phyloP scores from a whole-genome alignment of 1,140 invertebrate genomes.

The Drosophila rufa region DNA sequence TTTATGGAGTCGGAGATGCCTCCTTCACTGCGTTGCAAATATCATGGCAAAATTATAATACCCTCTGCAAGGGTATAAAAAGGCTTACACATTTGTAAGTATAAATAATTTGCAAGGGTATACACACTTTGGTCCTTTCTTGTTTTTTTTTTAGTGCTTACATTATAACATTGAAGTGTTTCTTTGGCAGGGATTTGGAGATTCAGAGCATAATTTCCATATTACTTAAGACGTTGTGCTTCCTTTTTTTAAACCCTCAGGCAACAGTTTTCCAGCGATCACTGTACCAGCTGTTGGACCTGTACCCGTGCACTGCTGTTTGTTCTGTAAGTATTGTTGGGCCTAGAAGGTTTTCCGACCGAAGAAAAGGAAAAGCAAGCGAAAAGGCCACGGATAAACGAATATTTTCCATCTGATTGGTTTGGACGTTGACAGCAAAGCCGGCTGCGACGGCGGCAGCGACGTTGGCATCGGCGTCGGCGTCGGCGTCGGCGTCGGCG shows the following conservation, averaged over 20 bases:
- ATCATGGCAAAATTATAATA: too few species aligned
- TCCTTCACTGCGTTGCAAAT: too few species aligned
- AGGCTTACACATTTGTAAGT: too few species aligned
- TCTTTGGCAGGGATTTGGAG: too few species aligned
- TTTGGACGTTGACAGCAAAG: constrained; percentile 28
- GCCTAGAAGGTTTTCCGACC: constrained; percentile 29
- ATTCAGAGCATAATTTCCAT: too few species aligned
- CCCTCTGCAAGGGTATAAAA: too few species aligned
- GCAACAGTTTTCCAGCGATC: background rate
- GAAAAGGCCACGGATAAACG: constrained; percentile 54
- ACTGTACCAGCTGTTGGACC: constrained; percentile 49
- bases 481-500: constrained; percentile 1
- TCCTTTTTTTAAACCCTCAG: background rate
- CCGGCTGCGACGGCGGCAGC: background rate
- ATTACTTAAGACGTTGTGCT: too few species aligned
- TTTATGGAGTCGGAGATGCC: too few species aligned
- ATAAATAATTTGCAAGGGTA: too few species aligned
- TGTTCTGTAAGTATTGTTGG: background rate
- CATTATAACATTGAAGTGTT: too few species aligned
- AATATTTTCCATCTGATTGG: constrained; percentile 74
- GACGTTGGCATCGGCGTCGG: background rate
- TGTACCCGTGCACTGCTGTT: constrained; percentile 28
- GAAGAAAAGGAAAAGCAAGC: constrained; percentile 18
- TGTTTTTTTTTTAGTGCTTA: too few species aligned
- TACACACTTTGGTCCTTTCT: too few species aligned